phyloP scores from a whole-genome alignment of 2,888 invertebrate species.

The Bugula neritina region DNA sequence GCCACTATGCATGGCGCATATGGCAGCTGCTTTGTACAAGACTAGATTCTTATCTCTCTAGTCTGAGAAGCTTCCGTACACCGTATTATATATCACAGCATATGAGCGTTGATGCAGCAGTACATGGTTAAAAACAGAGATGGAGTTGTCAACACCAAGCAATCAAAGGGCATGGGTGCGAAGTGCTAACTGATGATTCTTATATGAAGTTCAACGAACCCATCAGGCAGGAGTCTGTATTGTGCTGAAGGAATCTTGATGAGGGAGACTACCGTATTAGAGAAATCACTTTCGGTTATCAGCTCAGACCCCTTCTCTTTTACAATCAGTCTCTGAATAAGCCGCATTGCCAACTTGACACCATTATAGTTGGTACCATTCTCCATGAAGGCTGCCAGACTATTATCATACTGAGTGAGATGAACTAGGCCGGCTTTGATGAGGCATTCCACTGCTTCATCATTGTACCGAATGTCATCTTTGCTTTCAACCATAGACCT shows the following conservation, averaged over 20 bases:
- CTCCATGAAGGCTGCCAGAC: constrained; percentile 64
- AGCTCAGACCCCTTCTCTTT: constrained; percentile 60
- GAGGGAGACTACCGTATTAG: constrained; percentile 77
- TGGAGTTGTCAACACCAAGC: not conserved
- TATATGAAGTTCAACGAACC: constrained; percentile 59
- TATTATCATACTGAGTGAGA: constrained; percentile 59
- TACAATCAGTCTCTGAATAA: constrained; percentile 75
- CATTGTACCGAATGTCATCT: constrained; percentile 81
- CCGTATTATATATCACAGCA: too few relatives aligned
- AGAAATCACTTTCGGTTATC: constrained; percentile 64
- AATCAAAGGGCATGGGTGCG: not conserved
- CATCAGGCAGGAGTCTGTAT: constrained; percentile 75
- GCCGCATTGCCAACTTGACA: constrained; percentile 81
- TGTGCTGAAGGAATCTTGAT: constrained; percentile 66
- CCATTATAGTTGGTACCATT: constrained; percentile 73
- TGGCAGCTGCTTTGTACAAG: too few relatives aligned
- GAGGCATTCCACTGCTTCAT: constrained; percentile 83
- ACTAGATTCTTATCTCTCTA: too few relatives aligned
- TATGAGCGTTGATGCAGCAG: too few relatives aligned
- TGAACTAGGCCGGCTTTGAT: constrained; percentile 77
- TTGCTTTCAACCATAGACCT: constrained; percentile 72
- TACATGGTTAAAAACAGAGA: too few relatives aligned
- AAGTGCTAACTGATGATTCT: not conserved
- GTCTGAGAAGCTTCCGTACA: too few relatives aligned
- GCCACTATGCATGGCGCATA: too few relatives aligned